Base-by-base conservation (phyloP, 1,140 invertebrate genomes). In the Colletes latitarsis region DNA sequence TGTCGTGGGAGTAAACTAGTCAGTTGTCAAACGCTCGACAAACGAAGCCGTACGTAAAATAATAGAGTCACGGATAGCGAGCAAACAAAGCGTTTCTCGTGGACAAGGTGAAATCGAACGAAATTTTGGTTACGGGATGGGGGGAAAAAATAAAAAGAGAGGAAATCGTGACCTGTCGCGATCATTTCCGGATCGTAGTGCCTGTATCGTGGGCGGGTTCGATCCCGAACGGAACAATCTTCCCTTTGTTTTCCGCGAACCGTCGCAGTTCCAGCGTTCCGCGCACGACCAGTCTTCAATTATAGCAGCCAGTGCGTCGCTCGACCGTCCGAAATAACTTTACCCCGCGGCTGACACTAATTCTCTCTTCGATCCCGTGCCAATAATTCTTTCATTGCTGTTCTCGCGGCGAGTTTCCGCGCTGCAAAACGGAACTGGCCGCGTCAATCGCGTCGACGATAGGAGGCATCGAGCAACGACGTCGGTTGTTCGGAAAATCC, bases 141-240 rank as follows among this genome's bases (percentile, higher is more conserved):
- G 30, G 30, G 0, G 30, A 30, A 30, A 30, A 30, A 30, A 30
- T 19, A 43, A 12, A 55, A 14, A 53, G 4, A 39, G 21, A n/a
- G n/a, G 15, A n/a, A 14, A 66, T 19, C n/a, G 30, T n/a, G 46
- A 55, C 60, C 60, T 30, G 39, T 10, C 39, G 52, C 39, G 12
- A 53, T n/a, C 73, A 76, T 67, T 76, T 76, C 73, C 62, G 73
- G 73, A 17, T 60, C 64, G 53, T 46, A 21, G 12, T n/a, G 60
- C 14, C 46, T 10, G 9, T 49, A 49, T 8, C 49, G 19, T 43
- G 39, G 30, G 30, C 30, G 30, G 30, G 0, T 30, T 15, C 49
- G 17, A 43, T 19, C 14, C 30, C n/a, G 17, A 74, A 64, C 46
- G 72, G 60, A 53, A 75, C 60, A 75, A 66, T 39, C 62, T 43